phyloP scores from a whole-genome alignment of 1,140 invertebrate species.

The Holcopasites calliopsidis region DNA sequence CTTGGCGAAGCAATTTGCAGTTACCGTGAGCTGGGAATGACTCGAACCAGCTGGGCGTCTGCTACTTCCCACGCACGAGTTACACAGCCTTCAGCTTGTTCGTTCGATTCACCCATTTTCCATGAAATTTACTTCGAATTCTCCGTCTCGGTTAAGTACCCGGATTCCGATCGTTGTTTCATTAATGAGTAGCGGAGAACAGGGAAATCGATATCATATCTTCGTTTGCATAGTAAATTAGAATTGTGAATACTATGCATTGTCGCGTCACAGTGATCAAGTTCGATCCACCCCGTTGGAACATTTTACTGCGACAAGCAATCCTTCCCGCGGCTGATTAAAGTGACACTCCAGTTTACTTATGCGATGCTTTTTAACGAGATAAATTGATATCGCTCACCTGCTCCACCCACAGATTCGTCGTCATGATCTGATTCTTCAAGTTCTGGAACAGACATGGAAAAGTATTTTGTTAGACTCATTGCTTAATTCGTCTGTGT shows the following conservation, averaged over 20 bases:
- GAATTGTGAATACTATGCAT: too few relatives aligned
- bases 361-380: not conserved
- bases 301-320: not conserved
- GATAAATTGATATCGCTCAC: conserved; percentile 77
- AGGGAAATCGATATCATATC: too few relatives aligned
- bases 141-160: too few relatives aligned
- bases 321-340: not conserved
- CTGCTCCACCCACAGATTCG: conserved; percentile 95
- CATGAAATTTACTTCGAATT: not conserved
- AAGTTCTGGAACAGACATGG: conserved; percentile 87
- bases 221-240: not conserved
- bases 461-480: not conserved
- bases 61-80: conserved; percentile 7
- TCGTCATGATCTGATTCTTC: conserved; percentile 95
- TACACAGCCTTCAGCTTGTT: not conserved
- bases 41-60: conserved; percentile 5
- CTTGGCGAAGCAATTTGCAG: conserved; percentile 43
- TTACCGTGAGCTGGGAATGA: conserved; percentile 18
- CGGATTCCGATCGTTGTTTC: not conserved
- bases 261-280: not conserved
- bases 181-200: too few relatives aligned
- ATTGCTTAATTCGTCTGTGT: not conserved
- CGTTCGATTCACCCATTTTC: not conserved
- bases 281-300: not conserved
- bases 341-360: not conserved